These are phyloP conservation scores for Dendrocopos noguchii DNA, from an alignment of 2,113 vertebrate species.

Conservation along the genomic window DNA sequence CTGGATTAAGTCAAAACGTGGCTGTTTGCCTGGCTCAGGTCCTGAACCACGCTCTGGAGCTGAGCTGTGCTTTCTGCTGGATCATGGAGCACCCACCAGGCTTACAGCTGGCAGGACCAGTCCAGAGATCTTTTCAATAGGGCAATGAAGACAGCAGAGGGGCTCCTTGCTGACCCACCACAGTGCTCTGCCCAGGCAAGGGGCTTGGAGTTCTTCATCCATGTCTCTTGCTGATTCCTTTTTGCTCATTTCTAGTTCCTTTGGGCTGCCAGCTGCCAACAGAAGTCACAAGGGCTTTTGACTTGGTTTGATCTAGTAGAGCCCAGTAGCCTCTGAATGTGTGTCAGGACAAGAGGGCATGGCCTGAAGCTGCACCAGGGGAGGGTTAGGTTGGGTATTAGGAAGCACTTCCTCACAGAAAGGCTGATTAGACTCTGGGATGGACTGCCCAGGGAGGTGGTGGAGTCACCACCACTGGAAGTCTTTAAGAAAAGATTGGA, in stretches of 20 bases:
- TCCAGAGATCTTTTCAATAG: neutral
- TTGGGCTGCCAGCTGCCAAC: neutral
- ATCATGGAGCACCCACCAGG: neutral
- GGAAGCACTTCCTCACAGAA: too few relatives aligned
- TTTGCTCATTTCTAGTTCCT: neutral
- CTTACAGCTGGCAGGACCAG: neutral
- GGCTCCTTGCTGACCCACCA: neutral
- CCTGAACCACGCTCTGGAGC: neutral
- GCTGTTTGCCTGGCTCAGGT: neutral
- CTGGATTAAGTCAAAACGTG: neutral
- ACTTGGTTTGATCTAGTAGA: neutral
- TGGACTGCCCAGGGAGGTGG: too few relatives aligned
- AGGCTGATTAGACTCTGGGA: too few relatives aligned
- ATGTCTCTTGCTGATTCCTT: neutral
- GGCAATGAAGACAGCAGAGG: accelerated
- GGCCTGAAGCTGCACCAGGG: too few relatives aligned
- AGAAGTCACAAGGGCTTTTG: neutral
- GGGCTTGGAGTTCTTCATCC: neutral
- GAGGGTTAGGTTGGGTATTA: too few relatives aligned
- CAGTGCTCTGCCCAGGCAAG: neutral
- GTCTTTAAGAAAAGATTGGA: too few relatives aligned
- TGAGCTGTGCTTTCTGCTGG: neutral
- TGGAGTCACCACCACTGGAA: too few relatives aligned
- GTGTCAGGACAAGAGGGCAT: too few relatives aligned
- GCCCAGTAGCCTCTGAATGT: neutral